A percentile compares a stretch with the other conserved stretches of the same genome.
Conservation (phyloP, 2,888 invertebrate species). For the Branchipolynoe longqiensis region DNA sequence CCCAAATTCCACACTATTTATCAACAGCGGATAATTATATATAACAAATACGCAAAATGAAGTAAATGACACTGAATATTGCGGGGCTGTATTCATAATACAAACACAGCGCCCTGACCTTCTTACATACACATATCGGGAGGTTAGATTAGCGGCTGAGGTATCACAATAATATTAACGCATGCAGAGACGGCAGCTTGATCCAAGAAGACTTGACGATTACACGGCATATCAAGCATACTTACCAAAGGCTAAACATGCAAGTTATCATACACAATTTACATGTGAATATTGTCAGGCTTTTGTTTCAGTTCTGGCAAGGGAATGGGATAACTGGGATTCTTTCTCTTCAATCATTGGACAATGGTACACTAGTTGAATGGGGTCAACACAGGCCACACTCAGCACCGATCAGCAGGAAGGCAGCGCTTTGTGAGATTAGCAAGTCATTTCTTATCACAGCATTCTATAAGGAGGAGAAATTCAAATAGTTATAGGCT, state of each 20-base stretch:
- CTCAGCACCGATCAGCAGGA: conserved; percentile 32
- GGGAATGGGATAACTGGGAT: not conserved
- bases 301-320: conserved; percentile 6
- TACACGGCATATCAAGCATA: conserved; percentile 39
- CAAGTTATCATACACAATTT: conserved; percentile 31
- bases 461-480: not conserved
- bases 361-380: no score
- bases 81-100: no score
- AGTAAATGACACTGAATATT: conserved; percentile 3
- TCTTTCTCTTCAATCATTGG: not conserved
- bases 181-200: conserved; percentile 34
- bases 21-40: no score
- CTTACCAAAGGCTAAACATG: conserved; percentile 41
- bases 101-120: no score
- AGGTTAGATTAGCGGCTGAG: conserved; percentile 46
- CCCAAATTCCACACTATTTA: no score
- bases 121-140: no score
- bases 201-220: not conserved
- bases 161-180: conserved; percentile 44
- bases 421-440: not conserved
- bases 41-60: no score
- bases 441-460: no score
- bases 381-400: not conserved
- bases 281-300: conserved; percentile 23
- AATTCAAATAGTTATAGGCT: not conserved